Evolutionary conservation across 2,888 invertebrate genomes (phyloP), one percentile per base, ranked within the genome.

Genomic region (Caenorhabditis afra): DNA sequence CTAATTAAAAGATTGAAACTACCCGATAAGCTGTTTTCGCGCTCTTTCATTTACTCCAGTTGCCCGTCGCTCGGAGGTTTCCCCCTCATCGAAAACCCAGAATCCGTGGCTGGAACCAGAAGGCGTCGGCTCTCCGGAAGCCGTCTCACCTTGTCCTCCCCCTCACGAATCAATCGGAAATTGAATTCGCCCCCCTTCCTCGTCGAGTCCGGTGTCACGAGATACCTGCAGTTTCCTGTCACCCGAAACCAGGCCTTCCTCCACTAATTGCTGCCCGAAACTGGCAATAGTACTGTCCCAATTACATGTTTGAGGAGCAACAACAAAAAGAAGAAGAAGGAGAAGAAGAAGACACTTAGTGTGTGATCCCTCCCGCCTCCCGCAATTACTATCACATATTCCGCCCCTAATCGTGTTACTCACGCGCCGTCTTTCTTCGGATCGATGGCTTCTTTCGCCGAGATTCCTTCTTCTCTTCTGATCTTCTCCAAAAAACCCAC

Each of bases 161-260:
- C 35, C n/a, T n/a, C n/a, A n/a, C 18, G 29, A 37, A 57, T 16
- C n/a, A 44, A 47, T 66, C 66, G 66, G 66, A 66, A 66, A 66
- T 55, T 45, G 50, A 20, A 20, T 41, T 35, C 39, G 20, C 39
- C 57, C 16, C 20, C 14, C 37, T n/a, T n/a, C n/a, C n/a, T n/a
- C n/a, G n/a, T n/a, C n/a, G n/a, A n/a, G n/a, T n/a, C 39, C 87
- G 41, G 12, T 14, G 94, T 39, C 50, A 50, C 52, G 57, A 44
- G 41, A 8, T 14, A 12, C 41, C 22, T 41, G 20, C n/a, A 14
- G 41, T 11, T 41, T 41, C 47, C 47, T 47, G 18, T 47, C 47
- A 47, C 18, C 47, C 47, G 16, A 47, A 47, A 47, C 16, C 18
- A 47, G 47, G 16, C 47, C 47, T 29, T 47, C 47, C 49, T 49